These are phyloP conservation scores for Criorhina ranunculi DNA, from an alignment of 2,888 invertebrate genomes.

Conservation along the genomic window DNA sequence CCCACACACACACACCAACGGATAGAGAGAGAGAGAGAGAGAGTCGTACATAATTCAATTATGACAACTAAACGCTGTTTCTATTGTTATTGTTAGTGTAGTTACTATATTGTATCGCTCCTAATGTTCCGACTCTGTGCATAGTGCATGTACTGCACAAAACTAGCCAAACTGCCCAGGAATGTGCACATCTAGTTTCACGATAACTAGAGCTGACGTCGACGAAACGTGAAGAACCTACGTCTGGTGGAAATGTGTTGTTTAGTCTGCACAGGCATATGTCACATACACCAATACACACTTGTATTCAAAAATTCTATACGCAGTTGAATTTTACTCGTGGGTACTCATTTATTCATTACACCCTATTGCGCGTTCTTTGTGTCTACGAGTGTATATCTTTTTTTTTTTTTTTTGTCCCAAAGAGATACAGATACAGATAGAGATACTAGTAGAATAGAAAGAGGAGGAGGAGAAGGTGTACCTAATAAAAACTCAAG, in stretches of 20 bases:
- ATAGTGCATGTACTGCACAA: constrained; percentile 29
- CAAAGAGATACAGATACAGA: constrained; percentile 38
- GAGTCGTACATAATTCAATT: constrained; percentile 69
- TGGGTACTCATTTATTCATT: constrained; percentile 70
- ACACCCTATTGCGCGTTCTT: constrained; percentile 70
- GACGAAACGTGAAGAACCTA: constrained; percentile 52
- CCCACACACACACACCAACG: constrained; percentile 4
- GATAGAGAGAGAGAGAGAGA: not conserved
- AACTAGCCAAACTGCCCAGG: constrained; percentile 3
- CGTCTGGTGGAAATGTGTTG: constrained; percentile 72
- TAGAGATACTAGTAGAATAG: not conserved
- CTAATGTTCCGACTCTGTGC: constrained; percentile 18
- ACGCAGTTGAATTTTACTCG: constrained; percentile 51
- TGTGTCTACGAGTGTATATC: constrained; percentile 56
- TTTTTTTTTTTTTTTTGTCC: constrained; percentile 23
- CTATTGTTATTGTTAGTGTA: constrained; percentile 10
- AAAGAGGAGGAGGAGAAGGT: not conserved
- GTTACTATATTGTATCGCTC: constrained; percentile 30
- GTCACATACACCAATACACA: constrained; percentile 22
- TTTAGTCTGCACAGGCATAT: constrained; percentile 43
- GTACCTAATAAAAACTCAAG: constrained; percentile 69
- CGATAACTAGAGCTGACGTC: constrained; percentile 67
- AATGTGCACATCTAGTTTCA: constrained; percentile 69
- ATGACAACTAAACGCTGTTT: constrained; percentile 61
- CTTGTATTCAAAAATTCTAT: constrained; percentile 50